These are phyloP conservation scores for Barbus barbus DNA, from an alignment of 2,113 vertebrate genomes.

Conservation along the genomic window DNA sequence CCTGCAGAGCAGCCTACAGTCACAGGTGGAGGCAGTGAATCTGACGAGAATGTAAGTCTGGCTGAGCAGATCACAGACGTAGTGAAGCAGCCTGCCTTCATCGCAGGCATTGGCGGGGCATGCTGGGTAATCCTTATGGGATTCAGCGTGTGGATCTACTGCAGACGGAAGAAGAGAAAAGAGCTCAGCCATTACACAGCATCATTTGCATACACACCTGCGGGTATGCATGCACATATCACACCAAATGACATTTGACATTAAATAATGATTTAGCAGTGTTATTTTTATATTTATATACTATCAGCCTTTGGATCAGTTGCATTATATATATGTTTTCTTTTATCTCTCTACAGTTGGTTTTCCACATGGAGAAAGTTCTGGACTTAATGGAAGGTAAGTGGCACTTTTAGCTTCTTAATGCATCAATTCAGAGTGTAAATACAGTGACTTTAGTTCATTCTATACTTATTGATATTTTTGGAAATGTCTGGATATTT, in stretches of 20 bases:
- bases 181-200: conserved; percentile 93
- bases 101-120: conserved; percentile 86
- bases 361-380: conserved; percentile 84
- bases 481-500: conserved; percentile 46
- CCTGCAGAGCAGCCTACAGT: conserved; percentile 67
- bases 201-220: conserved; percentile 90
- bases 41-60: conserved; percentile 72
- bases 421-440: background rate
- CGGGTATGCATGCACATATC: conserved; percentile 66
- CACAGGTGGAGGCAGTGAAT: conserved; percentile 60
- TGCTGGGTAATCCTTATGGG: conserved; percentile 92
- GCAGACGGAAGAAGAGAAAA: conserved; percentile 90
- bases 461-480: background rate
- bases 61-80: conserved; percentile 85
- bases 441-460: background rate
- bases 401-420: background rate
- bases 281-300: background rate
- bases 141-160: conserved; percentile 89
- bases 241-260: background rate
- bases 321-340: conserved; percentile 22
- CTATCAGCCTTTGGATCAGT: background rate
- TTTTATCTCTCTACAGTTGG: conserved; percentile 72
- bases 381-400: conserved; percentile 85
- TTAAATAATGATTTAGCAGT: background rate
- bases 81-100: conserved; percentile 89